Base-by-base conservation (phyloP, 2,113 vertebrate genomes). In the Clupea harengus region DNA sequence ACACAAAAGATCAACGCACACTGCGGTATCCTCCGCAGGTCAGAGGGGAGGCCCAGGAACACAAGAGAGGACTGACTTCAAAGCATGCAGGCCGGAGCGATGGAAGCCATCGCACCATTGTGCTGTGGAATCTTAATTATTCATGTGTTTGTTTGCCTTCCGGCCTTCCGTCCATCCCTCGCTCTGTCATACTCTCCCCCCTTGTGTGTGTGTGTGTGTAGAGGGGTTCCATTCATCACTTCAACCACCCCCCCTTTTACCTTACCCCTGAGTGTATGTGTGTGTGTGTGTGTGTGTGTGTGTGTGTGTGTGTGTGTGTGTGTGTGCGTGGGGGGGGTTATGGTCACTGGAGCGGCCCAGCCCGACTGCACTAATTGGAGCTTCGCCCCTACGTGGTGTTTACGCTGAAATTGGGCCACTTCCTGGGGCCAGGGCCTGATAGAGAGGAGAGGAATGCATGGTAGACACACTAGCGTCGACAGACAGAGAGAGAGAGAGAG, bases 341-440 rank as follows among this genome's bases (percentile, higher is more conserved):
- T 80, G 64, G 39, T 64, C 82, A 86, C 46, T 82, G 86, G 81
- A 44, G 54, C 9, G 20, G 54, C 22, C 6, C 83, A 88, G 87
- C 83, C 86, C 88, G 86, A 93, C 90, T 92, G 90, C 88, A 91
- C 92, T 96, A 96, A 96, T 95, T 95, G 94, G 92, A 92, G 89
- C 86, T 92, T 89, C 87, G 88, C 92, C 87, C 95, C 91, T 95
- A 91, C 92, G 94, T 92, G 95, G 89, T 95, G 94, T 96, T 97
- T 96, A 96, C 89, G 85, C 44, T 49, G 93, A 96, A 96, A 97
- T 96, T 96, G 96, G 93, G 91, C 94, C 91, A 95, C 95, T 97
- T 97, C 96, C 96, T 96, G 96, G 95, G 94, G 93, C 91, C 92
- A 94, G 94, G 92, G 95, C 94, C 92, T 95, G 93, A 93, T 94